phyloP scores from a whole-genome alignment of 1,140 invertebrate species.

The Formica exsecta region DNA sequence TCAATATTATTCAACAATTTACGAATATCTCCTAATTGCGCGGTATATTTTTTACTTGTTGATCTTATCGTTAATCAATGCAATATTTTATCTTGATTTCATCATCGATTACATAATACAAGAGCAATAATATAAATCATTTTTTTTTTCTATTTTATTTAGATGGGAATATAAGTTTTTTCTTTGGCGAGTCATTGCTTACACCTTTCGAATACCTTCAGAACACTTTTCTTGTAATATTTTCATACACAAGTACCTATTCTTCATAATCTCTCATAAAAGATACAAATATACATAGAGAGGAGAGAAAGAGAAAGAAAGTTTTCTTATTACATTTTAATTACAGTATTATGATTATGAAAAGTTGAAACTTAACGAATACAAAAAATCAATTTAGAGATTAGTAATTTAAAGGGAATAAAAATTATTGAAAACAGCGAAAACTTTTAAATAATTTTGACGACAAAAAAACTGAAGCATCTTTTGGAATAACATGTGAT shows the following conservation, averaged over 20 bases:
- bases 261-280: conserved; percentile 20
- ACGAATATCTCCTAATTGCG: conserved; percentile 48
- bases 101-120: conserved; percentile 59
- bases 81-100: conserved; percentile 54
- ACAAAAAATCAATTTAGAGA: background rate
- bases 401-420: conserved; percentile 11
- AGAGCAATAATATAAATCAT: conserved; percentile 49
- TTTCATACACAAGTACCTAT: conserved; percentile 13
- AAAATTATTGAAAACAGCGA: background rate
- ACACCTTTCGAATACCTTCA: conserved; percentile 16
- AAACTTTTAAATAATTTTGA: conserved; percentile 50
- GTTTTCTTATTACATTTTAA: background rate
- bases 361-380: conserved; percentile 38
- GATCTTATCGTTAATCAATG: conserved; percentile 34
- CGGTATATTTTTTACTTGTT: conserved; percentile 52
- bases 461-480: background rate
- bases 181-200: conserved; percentile 47
- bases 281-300: conserved; percentile 6
- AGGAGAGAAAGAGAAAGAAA: background rate
- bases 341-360: conserved; percentile 59
- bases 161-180: conserved; percentile 42
- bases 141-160: conserved; percentile 26
- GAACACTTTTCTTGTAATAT: conserved; percentile 10
- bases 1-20: conserved; percentile 76
- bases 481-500: too few species aligned